Percentiles rank a stretch among this genome's conserved stretches.
These are phyloP conservation scores for Archivesica marissinica DNA, from an alignment of 1,140 invertebrate genomes.

Conservation along the genomic window DNA sequence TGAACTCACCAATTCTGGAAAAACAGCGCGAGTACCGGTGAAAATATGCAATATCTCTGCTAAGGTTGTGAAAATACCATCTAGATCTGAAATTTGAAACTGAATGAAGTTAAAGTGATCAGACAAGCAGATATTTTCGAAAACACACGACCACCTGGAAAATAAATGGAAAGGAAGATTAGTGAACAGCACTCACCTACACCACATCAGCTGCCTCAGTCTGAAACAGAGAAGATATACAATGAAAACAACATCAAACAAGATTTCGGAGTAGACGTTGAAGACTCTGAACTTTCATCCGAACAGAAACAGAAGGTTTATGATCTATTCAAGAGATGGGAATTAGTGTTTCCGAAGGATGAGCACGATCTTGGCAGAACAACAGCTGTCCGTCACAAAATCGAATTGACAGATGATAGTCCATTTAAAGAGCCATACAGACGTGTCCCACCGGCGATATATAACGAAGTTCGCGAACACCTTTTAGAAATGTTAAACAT, in stretches of 20 bases:
- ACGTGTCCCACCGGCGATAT: conserved; percentile 16
- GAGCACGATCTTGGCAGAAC: background rate
- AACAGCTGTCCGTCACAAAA: background rate
- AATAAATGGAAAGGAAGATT: background rate
- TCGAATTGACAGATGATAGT: background rate
- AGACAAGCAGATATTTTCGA: background rate
- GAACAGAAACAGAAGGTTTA: conserved; percentile 9
- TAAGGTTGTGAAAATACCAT: conserved; percentile 21
- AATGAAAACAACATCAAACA: background rate
- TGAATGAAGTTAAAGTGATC: conserved; percentile 4
- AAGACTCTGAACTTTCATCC: background rate
- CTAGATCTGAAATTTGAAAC: conserved; percentile 18
- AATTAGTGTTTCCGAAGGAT: conserved; percentile 1
- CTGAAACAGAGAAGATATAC: background rate
- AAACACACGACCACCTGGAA: background rate
- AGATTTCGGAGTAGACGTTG: background rate
- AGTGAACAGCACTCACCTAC: background rate
- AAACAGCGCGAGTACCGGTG: background rate
- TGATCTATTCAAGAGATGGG: conserved; percentile 4
- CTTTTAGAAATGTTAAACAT: conserved; percentile 21
- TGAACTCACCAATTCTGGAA: background rate
- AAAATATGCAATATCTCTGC: conserved; percentile 7
- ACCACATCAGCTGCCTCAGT: background rate
- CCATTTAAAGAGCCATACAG: conserved; percentile 30
- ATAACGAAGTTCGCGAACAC: conserved; percentile 13